Conservation (phyloP, 2,888 invertebrate genomes). For the Troides oblongomaculatus region DNA sequence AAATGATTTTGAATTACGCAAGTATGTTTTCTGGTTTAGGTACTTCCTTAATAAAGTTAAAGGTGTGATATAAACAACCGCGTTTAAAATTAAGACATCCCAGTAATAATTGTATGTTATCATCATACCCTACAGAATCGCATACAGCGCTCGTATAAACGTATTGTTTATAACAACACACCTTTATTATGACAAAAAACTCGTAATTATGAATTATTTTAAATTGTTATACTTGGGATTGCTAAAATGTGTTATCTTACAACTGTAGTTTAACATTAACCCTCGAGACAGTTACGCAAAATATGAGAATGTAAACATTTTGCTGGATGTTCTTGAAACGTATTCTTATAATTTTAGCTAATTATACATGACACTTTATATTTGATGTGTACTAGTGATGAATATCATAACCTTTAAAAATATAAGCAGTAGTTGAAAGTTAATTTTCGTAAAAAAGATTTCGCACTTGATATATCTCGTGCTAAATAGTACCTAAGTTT, state of each 20-base stretch:
- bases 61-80: background rate
- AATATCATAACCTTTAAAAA: too few relatives aligned
- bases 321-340: background rate
- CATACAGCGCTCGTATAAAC: background rate
- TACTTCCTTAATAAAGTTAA: background rate
- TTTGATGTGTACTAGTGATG: too few relatives aligned
- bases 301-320: background rate
- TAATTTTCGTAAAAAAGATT: too few relatives aligned
- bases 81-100: background rate
- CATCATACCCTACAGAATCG: background rate
- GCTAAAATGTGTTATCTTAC: background rate
- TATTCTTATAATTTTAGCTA: background rate
- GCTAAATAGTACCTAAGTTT: too few relatives aligned
- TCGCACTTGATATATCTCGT: too few relatives aligned
- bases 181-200: conserved; percentile 15
- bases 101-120: background rate
- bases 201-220: background rate
- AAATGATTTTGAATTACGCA: too few relatives aligned
- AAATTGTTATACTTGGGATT: conserved; percentile 6
- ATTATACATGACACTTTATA: background rate
- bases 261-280: background rate
- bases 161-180: conserved; percentile 9
- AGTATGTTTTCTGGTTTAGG: too few relatives aligned
- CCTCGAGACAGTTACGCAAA: background rate
- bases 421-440: too few relatives aligned